Evolutionary conservation across 2,797 vertebrate species (phyloP).

Genomic region (Intellagama lesueurii): DNA sequence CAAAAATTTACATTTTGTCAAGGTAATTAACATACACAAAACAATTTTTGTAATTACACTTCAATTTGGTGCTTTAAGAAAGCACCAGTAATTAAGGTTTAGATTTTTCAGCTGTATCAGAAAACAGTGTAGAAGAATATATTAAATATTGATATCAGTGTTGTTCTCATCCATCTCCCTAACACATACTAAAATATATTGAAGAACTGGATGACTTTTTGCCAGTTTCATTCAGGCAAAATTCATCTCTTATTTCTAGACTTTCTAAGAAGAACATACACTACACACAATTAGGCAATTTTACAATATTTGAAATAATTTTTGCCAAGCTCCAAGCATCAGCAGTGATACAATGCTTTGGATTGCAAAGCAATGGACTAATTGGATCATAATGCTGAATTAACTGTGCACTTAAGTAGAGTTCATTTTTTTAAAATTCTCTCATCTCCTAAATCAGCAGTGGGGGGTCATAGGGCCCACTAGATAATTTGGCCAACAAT

Average conservation of each 20-base stretch:
- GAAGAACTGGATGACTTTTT: not conserved
- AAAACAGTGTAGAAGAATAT: not conserved
- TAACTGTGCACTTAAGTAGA: too few relatives aligned
- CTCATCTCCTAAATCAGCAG: too few relatives aligned
- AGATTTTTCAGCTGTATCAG: not conserved
- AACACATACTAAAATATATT: not conserved
- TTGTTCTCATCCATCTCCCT: not conserved
- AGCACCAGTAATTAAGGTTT: not conserved
- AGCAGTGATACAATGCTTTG: not conserved
- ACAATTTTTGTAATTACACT: too few relatives aligned
- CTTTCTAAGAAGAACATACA: not conserved
- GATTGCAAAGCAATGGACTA: too few relatives aligned
- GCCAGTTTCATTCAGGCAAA: not conserved
- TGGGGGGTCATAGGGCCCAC: too few relatives aligned
- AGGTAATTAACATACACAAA: not conserved
- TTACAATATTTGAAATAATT: not conserved
- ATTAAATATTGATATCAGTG: not conserved
- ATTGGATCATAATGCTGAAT: too few relatives aligned
- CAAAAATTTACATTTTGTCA: not conserved
- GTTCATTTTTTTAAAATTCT: too few relatives aligned
- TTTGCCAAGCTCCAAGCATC: not conserved
- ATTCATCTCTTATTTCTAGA: not conserved
- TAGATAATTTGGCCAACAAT: too few relatives aligned
- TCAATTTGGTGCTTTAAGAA: too few relatives aligned
- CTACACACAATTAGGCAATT: not conserved